These are phyloP conservation scores for Leucopternis melanops DNA, from an alignment of 2,113 vertebrate species.

Conservation along the genomic window DNA sequence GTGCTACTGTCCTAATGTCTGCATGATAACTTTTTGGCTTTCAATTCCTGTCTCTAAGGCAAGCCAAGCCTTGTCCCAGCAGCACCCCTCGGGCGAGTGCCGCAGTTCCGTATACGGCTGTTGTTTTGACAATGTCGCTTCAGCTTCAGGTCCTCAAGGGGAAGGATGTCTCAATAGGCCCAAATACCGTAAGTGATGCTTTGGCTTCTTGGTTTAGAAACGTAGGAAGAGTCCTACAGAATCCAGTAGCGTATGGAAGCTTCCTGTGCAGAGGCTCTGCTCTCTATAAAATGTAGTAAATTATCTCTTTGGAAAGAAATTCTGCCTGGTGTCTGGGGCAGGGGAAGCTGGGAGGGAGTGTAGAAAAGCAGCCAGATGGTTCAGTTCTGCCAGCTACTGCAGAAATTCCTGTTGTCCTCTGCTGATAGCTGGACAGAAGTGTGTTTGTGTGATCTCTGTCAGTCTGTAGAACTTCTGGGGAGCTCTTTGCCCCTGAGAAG, in stretches of 20 bases:
- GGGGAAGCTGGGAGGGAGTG: background rate
- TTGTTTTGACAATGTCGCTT: conserved; percentile 82
- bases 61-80: conserved; percentile 55
- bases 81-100: conserved; percentile 72
- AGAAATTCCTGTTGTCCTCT: background rate
- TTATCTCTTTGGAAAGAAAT: background rate
- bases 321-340: background rate
- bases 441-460: background rate
- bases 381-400: background rate
- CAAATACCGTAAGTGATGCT: conserved; percentile 74
- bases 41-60: conserved; percentile 30
- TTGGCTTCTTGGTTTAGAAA: background rate
- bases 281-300: background rate
- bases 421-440: background rate
- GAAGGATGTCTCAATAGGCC: conserved; percentile 83
- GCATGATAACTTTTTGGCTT: conserved; percentile 16
- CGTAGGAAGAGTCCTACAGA: background rate
- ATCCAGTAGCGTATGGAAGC: background rate
- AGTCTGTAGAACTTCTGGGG: background rate
- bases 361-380: background rate
- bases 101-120: conserved; percentile 82
- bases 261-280: background rate
- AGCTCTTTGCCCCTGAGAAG: background rate
- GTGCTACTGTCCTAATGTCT: background rate
- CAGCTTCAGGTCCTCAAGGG: conserved; percentile 82